phyloP scores from a whole-genome alignment of 2,888 invertebrate species.

The Pachliopta kotzebuea region DNA sequence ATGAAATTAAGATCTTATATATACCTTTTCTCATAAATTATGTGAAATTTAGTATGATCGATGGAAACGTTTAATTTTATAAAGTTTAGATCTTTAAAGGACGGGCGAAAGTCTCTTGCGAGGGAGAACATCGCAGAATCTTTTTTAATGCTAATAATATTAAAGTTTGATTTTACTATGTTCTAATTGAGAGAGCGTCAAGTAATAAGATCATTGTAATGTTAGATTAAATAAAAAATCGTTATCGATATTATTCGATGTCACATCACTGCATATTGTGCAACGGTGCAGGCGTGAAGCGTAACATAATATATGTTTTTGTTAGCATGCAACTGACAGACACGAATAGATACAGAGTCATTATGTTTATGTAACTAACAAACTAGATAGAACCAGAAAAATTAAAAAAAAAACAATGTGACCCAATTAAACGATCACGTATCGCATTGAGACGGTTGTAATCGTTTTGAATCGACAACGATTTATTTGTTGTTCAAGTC shows the following conservation, averaged over 20 bases:
- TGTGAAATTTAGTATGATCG: too few species aligned
- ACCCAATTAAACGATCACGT: slow-evolving; percentile 24
- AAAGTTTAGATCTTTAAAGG: too few species aligned
- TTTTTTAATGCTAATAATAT: too few species aligned
- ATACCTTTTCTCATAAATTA: too few species aligned
- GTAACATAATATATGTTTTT: slow-evolving; percentile 54
- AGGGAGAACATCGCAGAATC: too few species aligned
- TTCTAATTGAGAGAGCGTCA: not conserved
- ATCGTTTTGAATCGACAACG: slow-evolving; percentile 5
- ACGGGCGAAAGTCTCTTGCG: too few species aligned
- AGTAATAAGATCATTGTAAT: not conserved
- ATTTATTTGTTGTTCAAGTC: not conserved
- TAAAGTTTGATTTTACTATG: not conserved
- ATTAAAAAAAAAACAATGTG: slow-evolving; percentile 24
- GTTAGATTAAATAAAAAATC: not conserved
- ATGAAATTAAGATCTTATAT: too few species aligned
- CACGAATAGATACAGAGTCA: slow-evolving; percentile 32
- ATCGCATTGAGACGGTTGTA: slow-evolving; percentile 9
- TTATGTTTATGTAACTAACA: slow-evolving; percentile 35
- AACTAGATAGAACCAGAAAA: slow-evolving; percentile 28
- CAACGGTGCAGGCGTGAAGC: slow-evolving; percentile 53
- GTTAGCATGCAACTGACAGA: slow-evolving; percentile 34
- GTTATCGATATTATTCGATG: slow-evolving; percentile 32
- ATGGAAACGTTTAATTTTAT: too few species aligned
- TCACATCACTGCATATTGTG: slow-evolving; percentile 54